Evolutionary conservation across 1,140 invertebrate species (phyloP), one percentile per base, ranked within the genome.

Genomic region (Zaprionus nigranus): DNA sequence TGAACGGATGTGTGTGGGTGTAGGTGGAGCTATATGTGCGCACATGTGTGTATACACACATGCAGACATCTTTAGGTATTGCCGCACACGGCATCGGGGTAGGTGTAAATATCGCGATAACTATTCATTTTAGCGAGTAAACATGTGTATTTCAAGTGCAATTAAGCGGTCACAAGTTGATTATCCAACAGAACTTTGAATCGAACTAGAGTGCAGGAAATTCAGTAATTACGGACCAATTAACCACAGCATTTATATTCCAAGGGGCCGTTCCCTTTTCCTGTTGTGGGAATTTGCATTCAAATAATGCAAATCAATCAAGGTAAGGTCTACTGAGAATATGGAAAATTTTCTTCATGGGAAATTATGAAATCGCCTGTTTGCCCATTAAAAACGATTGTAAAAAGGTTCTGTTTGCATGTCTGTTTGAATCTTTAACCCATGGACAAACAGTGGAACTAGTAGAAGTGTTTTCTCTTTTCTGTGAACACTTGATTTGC

Each of bases 51-150:
- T 43, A 17, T 13, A 26, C 34, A 65, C 51, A 22, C 51, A 13
- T 28, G 2, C n/a, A 26, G 15, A 12, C 13, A 38, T 38, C 12
- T 15, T 7, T 17, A 46, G 38, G 13, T 40, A 40, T 40, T 46
- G n/a, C 4, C n/a, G n/a, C n/a, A 46, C 40, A 46, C 22, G 24
- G 36, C 13, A 26, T 6, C 61, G 43, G 20, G 46, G 15, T 13
- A 66, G 63, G 56, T 67, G 57, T 54, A 74, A 74, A 74, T 67
- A 74, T 61, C 36, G 20, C 43, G 15, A 71, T 75, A 75, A 70
- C 67, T 75, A 75, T 75, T 75, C 66, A 75, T 69, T 75, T 70
- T 38, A 62, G 67, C 59, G 28, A 24, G 34, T 71, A 75, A 64
- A 75, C 67, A 71, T 64, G 63, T 75, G 60, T 53, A 53, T 53